Evolutionary conservation across 2,888 invertebrate species (phyloP).

Genomic region (Aleiodes leptofemur): DNA sequence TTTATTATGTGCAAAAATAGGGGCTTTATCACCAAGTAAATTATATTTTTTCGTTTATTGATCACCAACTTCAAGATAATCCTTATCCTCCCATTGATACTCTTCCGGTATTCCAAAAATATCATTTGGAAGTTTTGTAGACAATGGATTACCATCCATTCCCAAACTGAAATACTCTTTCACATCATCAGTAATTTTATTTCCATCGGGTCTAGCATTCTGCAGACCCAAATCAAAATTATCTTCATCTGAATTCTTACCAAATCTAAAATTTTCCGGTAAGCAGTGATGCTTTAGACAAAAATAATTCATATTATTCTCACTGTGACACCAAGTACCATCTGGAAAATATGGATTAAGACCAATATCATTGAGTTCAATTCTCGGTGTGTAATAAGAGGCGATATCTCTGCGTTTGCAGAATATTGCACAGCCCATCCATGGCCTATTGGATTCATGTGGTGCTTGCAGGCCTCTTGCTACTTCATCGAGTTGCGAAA

Average conservation of each 20-base stretch:
- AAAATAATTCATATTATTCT: constrained; percentile 81
- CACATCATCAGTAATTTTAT: constrained; percentile 76
- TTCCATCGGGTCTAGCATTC: constrained; percentile 79
- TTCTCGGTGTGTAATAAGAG: constrained; percentile 85
- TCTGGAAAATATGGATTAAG: constrained; percentile 85
- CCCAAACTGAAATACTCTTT: constrained; percentile 80
- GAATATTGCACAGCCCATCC: constrained; percentile 89
- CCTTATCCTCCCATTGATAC: constrained; percentile 80
- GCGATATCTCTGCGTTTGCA: constrained; percentile 82
- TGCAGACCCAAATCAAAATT: constrained; percentile 76
- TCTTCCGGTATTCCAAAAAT: constrained; percentile 77
- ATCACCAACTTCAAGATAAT: constrained; percentile 80
- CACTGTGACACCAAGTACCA: constrained; percentile 87
- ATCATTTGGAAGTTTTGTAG: constrained; percentile 78
- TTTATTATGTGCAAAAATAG: too few species aligned
- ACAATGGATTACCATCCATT: constrained; percentile 79
- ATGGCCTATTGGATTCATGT: constrained; percentile 83
- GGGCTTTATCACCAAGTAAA: too few species aligned
- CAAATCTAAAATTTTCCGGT: constrained; percentile 77
- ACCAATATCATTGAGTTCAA: constrained; percentile 85
- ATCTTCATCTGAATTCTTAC: constrained; percentile 61
- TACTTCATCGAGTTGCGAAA: constrained; percentile 80
- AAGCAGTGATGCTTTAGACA: constrained; percentile 86
- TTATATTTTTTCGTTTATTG: too few species aligned
- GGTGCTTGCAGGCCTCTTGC: constrained; percentile 86